Evolutionary conservation across 92 coral and sea anemone species (phyloP), one percentile per base, ranked within the genome.

Genomic region (Galaxea fascicularis): DNA sequence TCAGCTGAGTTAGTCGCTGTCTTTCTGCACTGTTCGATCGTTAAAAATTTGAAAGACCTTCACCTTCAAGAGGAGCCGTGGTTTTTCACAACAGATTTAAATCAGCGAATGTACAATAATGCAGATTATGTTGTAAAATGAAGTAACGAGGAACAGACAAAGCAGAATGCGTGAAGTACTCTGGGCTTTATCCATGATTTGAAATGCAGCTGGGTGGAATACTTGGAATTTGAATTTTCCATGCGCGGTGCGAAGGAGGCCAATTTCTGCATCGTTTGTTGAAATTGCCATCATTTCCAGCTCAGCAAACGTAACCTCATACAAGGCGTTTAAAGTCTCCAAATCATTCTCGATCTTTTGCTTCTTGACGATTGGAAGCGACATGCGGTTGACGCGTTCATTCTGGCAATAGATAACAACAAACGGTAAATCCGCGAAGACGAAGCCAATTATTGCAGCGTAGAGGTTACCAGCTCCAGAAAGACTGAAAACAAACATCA

Each of bases 311-410:
- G 71, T 41, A 26, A 77, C 57, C 71, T 77, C 82, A n/a, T 24
- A 59, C 39, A 77, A 44, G 4, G 71, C 71, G 41, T 77, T 62
- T 8, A 77, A 71, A 0, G 82, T 77, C n/a, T 41, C 71, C 18
- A 77, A 58, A n/a, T 77, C 57, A 21, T 77, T 25, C 57, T 21
- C 17, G 7, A 45, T 49, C 52, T 47, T 29, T 16, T 77, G 71
- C 67, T 62, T 77, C 82, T 44, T 77, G 82, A 77, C 59, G 24
- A 77, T 14, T 0, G 82, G 82, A n/a, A 77, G 82, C 14, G 82
- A 60, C 22, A 4, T 60, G 4, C 82, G 54, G 71, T 77, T 77
- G 16, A 77, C 82, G 41, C 12, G 9, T 27, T 77, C 82, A 29
- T 77, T 62, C 31, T 77, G 82, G 57, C 56, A 77, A 22, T 44